Conservation (phyloP, 2,888 invertebrate species). For the Drosophila austrosaltans region DNA sequence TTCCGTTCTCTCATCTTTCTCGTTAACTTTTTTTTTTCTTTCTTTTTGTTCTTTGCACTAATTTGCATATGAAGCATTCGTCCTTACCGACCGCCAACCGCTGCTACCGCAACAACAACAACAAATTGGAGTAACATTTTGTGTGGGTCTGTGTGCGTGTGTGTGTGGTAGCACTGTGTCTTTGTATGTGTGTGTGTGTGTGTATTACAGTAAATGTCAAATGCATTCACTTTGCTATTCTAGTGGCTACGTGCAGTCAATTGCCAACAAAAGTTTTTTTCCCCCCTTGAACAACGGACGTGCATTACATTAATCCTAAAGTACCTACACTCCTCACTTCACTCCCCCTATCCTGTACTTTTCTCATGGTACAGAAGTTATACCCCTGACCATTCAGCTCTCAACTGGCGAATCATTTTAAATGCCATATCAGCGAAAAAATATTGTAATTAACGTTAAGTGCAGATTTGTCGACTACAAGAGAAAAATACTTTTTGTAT, state of each 20-base stretch:
- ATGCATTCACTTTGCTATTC: conserved; percentile 52
- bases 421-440: conserved; percentile 52
- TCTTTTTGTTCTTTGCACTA: conserved; percentile 26
- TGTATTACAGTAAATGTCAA: conserved; percentile 72
- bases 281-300: conserved; percentile 22
- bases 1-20: conserved; percentile 20
- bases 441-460: conserved; percentile 71
- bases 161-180: conserved; percentile 19
- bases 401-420: conserved; percentile 42
- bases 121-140: conserved; percentile 50
- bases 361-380: neutral
- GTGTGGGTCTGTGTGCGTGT: conserved; percentile 15
- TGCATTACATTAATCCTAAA: conserved; percentile 54
- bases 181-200: conserved; percentile 39
- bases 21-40: conserved; percentile 26
- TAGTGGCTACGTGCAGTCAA: conserved; percentile 45
- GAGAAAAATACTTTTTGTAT: conserved; percentile 14
- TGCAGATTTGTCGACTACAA: conserved; percentile 67
- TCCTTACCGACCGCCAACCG: conserved; percentile 22
- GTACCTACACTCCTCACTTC: neutral
- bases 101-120: conserved; percentile 19
- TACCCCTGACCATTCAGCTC: neutral
- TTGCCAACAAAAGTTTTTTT: conserved; percentile 55
- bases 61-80: conserved; percentile 64
- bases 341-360: neutral